phyloP scores from a whole-genome alignment of 2,797 vertebrate genomes.

The Calcarius lapponicus region DNA sequence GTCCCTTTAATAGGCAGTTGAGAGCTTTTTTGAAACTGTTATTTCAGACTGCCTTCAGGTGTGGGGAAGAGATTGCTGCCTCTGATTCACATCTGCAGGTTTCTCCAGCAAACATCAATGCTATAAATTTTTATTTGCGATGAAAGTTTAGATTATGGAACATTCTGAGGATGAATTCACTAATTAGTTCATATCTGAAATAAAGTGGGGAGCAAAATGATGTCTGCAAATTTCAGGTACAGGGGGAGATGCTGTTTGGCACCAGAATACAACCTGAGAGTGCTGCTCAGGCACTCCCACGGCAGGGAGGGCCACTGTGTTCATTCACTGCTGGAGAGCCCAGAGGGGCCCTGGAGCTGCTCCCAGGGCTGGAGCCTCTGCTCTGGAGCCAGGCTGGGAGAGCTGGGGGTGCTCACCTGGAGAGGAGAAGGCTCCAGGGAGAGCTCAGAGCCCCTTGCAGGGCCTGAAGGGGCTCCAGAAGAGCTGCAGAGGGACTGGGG shows the following conservation, averaged over 20 bases:
- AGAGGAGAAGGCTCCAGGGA: not conserved
- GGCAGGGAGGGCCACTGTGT: not conserved
- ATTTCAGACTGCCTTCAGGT: not conserved
- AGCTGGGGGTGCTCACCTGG: not conserved
- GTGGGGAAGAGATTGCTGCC: not conserved
- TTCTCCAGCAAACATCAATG: not conserved
- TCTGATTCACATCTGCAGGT: not conserved
- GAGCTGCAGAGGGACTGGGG: not conserved
- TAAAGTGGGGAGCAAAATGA: not conserved
- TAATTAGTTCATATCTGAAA: not conserved
- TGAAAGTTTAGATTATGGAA: not conserved
- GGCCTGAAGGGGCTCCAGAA: not conserved
- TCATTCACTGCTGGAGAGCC: not conserved
- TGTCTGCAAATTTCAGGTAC: not conserved
- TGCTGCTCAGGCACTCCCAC: not conserved
- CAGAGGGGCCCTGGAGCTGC: fast-evolving
- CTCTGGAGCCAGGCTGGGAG: not conserved
- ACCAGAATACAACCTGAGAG: fast-evolving
- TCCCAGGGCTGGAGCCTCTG: not conserved
- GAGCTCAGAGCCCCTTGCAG: fast-evolving
- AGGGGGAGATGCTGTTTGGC: not conserved
- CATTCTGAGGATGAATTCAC: not conserved
- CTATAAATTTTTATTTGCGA: not conserved
- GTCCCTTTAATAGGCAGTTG: not conserved
- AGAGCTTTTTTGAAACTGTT: not conserved